phyloP scores from a whole-genome alignment of 2,888 invertebrate genomes.

The Cryptocephalus moraei region DNA sequence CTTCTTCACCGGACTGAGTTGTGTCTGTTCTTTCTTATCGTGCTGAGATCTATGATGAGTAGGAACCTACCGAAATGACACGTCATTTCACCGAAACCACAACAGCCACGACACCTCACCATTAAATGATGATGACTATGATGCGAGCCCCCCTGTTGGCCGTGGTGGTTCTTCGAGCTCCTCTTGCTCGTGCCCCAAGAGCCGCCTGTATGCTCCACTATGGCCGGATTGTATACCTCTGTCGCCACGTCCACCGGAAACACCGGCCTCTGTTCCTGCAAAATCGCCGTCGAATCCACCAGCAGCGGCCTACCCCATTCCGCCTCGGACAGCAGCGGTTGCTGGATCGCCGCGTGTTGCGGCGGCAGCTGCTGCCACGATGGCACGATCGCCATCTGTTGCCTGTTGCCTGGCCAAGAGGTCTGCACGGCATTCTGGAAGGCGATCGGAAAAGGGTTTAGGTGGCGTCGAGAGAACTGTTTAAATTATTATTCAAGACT shows the following conservation, averaged over 20 bases:
- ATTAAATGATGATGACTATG: conserved; percentile 37
- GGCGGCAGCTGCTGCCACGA: conserved; percentile 75
- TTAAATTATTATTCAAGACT: too few relatives aligned
- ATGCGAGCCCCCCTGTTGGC: conserved; percentile 46
- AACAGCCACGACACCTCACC: conserved; percentile 18
- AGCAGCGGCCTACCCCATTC: conserved; percentile 68
- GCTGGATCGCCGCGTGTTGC: conserved; percentile 48
- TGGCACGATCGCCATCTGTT: conserved; percentile 68
- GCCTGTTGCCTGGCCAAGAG: conserved; percentile 62
- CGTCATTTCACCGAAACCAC: neutral
- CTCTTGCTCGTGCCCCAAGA: conserved; percentile 38
- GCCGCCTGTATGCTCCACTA: conserved; percentile 42
- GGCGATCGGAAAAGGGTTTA: too few relatives aligned
- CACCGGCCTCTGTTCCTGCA: conserved; percentile 52
- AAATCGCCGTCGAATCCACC: conserved; percentile 64
- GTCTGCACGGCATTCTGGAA: conserved; percentile 54
- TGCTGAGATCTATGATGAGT: conserved; percentile 40
- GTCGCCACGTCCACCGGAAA: conserved; percentile 48
- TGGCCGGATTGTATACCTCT: conserved; percentile 47
- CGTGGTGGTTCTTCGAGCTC: conserved; percentile 49
- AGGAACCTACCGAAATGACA: conserved; percentile 20
- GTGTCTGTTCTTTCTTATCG: conserved; percentile 78
- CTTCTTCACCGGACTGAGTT: conserved; percentile 93
- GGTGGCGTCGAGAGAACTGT: too few relatives aligned
- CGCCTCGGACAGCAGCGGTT: conserved; percentile 48